Conservation (phyloP, 2,888 invertebrate genomes). For the Colletes collaris region DNA sequence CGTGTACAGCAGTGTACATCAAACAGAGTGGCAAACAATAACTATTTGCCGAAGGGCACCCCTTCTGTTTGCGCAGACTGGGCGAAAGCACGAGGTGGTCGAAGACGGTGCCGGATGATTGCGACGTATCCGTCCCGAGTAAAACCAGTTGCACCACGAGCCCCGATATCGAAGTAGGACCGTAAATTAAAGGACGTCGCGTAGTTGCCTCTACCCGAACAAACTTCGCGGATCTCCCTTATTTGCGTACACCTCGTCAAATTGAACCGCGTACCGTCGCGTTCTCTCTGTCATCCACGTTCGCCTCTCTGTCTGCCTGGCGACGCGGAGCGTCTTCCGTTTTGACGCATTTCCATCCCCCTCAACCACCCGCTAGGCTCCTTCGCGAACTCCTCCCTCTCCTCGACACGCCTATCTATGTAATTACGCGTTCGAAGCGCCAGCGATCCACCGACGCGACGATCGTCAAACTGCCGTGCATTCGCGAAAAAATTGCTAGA, state of each 20-base stretch:
- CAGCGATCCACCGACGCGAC: neutral
- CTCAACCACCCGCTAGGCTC: neutral
- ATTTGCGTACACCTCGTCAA: constrained; percentile 81
- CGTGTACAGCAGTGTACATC: neutral
- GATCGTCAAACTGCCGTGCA: neutral
- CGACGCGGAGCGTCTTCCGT: neutral
- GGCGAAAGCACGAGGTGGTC: constrained; percentile 67
- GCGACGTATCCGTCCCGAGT: constrained; percentile 29
- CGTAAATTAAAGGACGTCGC: constrained; percentile 81
- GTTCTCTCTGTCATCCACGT: constrained; percentile 23
- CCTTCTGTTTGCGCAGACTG: constrained; percentile 79
- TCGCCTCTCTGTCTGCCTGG: neutral
- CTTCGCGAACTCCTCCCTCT: neutral
- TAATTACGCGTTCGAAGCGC: neutral
- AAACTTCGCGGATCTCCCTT: constrained; percentile 78
- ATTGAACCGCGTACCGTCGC: constrained; percentile 74
- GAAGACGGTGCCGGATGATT: constrained; percentile 48
- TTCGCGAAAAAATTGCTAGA: no score
- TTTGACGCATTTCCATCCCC: neutral
- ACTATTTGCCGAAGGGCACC: constrained; percentile 81
- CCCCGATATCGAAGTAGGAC: constrained; percentile 73
- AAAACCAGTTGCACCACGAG: neutral
- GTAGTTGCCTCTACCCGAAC: constrained; percentile 78
- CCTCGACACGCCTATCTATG: neutral
- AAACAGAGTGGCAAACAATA: constrained; percentile 76